A percentile compares a stretch with the other conserved stretches of the same genome.
phyloP scores from a whole-genome alignment of 2,888 invertebrate species.

The Caenorhabditis sp. region DNA sequence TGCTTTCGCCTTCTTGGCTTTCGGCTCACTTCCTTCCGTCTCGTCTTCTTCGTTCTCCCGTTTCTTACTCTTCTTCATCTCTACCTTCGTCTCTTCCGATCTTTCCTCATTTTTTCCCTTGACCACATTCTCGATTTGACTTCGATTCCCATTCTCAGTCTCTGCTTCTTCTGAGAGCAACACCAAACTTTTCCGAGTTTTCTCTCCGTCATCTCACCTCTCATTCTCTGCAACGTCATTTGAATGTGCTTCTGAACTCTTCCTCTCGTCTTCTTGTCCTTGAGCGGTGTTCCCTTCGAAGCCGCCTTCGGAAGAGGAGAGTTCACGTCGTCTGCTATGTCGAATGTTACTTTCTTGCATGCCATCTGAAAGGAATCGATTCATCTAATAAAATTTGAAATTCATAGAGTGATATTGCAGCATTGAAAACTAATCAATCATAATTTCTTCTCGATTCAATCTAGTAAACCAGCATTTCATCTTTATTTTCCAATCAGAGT shows the following conservation, averaged over 20 bases:
- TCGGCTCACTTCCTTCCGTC: background rate
- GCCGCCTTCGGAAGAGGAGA: conserved; percentile 9
- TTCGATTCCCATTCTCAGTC: conserved; percentile 16
- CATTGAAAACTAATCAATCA: background rate
- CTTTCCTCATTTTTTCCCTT: background rate
- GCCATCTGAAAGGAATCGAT: conserved; percentile 7
- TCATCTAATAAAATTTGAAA: no score
- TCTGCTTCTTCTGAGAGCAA: conserved; percentile 38
- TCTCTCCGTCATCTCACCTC: conserved; percentile 2
- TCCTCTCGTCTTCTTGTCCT: conserved; percentile 18
- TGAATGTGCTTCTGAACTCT: conserved; percentile 22
- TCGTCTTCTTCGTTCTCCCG: background rate
- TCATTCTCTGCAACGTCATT: conserved; percentile 43
- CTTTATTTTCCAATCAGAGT: background rate
- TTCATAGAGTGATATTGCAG: no score
- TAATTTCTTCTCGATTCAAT: background rate
- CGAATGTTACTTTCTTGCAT: conserved; percentile 27
- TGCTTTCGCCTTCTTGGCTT: no score
- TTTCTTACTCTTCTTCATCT: background rate
- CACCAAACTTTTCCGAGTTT: background rate
- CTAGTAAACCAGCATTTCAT: background rate
- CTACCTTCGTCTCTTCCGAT: background rate
- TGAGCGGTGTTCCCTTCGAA: conserved; percentile 12
- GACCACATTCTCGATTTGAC: conserved; percentile 7
- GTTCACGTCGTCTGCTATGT: conserved; percentile 18